These are phyloP conservation scores for Microcebus ravelobensis DNA, from an alignment of 2,113 vertebrate genomes.

Conservation along the genomic window DNA sequence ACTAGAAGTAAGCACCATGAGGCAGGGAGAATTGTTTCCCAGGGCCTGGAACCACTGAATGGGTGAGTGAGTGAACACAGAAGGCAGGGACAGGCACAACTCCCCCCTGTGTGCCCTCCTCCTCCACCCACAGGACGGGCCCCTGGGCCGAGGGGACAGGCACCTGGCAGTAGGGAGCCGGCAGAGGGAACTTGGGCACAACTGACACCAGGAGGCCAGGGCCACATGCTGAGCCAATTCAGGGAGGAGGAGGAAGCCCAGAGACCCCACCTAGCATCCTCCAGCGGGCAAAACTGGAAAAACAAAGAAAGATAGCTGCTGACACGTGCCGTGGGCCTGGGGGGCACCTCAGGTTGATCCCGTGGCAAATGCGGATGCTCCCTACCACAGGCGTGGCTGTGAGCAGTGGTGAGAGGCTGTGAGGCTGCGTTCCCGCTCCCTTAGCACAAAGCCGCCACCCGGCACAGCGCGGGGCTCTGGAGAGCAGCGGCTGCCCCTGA, in stretches of 20 bases:
- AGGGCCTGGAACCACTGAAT: background rate
- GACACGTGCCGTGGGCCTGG: background rate
- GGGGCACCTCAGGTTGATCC: background rate
- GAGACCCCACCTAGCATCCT: background rate
- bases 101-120: too few relatives aligned
- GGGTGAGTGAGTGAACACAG: background rate
- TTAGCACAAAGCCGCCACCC: rapidly evolving
- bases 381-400: rapidly evolving
- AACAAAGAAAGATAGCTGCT: background rate
- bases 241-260: background rate
- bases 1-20: background rate
- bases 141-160: background rate
- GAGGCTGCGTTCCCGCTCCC: too few relatives aligned
- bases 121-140: background rate
- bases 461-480: background rate
- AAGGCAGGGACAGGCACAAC: background rate
- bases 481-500: rapidly evolving
- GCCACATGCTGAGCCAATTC: background rate
- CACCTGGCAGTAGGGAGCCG: background rate
- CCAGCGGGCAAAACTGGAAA: background rate
- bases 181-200: too few relatives aligned
- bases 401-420: background rate
- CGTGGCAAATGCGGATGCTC: background rate
- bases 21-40: background rate
- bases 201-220: background rate